A percentile compares a stretch with the other conserved stretches of the same genome.
These are phyloP conservation scores for Rhinophrynus dorsalis DNA, from an alignment of 2,797 vertebrate genomes.

Conservation along the genomic window DNA sequence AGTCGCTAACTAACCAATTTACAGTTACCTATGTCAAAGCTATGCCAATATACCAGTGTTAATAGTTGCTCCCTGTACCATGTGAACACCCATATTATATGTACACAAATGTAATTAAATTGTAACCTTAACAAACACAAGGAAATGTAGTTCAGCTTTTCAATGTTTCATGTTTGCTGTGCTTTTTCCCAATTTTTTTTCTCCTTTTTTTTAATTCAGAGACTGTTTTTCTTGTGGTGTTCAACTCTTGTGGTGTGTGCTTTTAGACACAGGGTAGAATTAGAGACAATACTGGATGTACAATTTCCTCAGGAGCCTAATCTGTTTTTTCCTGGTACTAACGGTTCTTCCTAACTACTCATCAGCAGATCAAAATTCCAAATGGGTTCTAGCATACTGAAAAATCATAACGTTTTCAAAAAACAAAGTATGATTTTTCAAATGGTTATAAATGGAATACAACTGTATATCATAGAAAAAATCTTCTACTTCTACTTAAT, in stretches of 20 bases:
- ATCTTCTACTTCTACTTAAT: conserved; percentile 83
- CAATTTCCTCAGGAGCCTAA: conserved; percentile 85
- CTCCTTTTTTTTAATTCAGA: conserved; percentile 71
- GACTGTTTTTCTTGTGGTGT: conserved; percentile 87
- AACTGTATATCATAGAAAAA: conserved; percentile 95
- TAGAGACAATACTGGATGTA: conserved; percentile 94
- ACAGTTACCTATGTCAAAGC: conserved; percentile 84
- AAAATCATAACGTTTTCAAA: conserved; percentile 90
- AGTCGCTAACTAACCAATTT: conserved; percentile 82
- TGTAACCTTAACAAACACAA: conserved; percentile 95
- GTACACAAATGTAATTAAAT: conserved; percentile 98
- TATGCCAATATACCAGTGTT: conserved; percentile 93
- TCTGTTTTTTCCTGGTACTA: conserved; percentile 83
- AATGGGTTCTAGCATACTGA: conserved; percentile 81
- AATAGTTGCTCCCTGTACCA: conserved; percentile 91
- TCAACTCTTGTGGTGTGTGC: conserved; percentile 90
- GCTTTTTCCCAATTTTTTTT: conserved; percentile 77
- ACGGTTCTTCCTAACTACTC: conserved; percentile 86
- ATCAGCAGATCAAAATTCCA: conserved; percentile 82
- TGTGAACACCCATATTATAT: conserved; percentile 94
- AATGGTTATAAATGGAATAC: conserved; percentile 94
- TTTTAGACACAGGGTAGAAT: conserved; percentile 94
- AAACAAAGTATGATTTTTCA: conserved; percentile 87
- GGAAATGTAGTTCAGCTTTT: conserved; percentile 91
- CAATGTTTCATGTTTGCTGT: conserved; percentile 94